Evolutionary conservation across 2,888 invertebrate species (phyloP).

Genomic region (Leuctra nigra): DNA sequence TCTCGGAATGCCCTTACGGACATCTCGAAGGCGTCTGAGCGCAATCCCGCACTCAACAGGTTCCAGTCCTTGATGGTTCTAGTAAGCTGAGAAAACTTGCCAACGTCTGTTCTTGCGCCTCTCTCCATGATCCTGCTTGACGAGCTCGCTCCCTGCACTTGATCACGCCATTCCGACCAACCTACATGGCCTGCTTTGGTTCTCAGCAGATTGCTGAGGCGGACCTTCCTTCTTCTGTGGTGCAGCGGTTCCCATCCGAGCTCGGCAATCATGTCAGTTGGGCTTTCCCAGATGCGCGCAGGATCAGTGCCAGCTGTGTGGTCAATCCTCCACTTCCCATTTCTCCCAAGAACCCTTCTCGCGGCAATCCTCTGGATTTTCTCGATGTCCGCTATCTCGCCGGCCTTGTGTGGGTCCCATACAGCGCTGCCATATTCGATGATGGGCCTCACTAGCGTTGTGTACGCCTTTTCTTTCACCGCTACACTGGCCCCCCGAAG

Average conservation of each 20-base stretch:
- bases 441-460: not conserved
- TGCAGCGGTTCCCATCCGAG: not conserved
- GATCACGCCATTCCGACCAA: not conserved
- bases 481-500: not conserved
- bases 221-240: not conserved
- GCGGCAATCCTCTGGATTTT: not conserved
- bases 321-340: not conserved
- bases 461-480: not conserved
- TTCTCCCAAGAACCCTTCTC: not conserved
- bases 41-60: too few relatives aligned
- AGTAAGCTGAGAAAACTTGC: too few relatives aligned
- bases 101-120: too few relatives aligned
- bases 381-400: not conserved
- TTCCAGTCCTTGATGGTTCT: too few relatives aligned
- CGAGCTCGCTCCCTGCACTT: too few relatives aligned
- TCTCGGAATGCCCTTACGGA: too few relatives aligned
- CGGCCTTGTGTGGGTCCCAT: not conserved
- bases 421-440: not conserved
- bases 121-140: too few relatives aligned
- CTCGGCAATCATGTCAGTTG: not conserved
- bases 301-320: not conserved
- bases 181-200: not conserved
- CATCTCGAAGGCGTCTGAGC: too few relatives aligned
- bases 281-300: not conserved
- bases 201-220: not conserved